Evolutionary conservation across 2,888 invertebrate species (phyloP), one percentile per base, ranked within the genome.

Genomic region (Lasioglossum calceatum): DNA sequence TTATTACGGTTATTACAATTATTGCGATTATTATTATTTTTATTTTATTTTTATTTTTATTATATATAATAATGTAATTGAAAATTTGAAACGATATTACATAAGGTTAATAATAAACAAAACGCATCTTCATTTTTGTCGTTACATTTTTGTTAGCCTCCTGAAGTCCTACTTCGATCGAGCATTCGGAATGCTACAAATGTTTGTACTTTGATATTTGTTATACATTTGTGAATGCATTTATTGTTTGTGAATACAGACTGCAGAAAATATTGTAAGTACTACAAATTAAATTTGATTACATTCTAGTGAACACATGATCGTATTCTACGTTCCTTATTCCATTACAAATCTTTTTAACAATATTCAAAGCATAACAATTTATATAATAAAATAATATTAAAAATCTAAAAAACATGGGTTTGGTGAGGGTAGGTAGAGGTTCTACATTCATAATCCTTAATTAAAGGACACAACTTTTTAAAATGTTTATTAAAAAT

Each of bases 21-120:
- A 81, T 81, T 81, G 50, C 86, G 83, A 88, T 92, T 86, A 92
- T 90, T 90, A 93, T 82, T 78, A 76, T 67, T 75, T 88, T 89
- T 90, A 86, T 75, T 88, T 89, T 91, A 87, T 86, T 93, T 87
- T 86, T 87, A 86, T 89, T 90, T 88, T 93, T 92, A 92, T 93
- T 93, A 94, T 94, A 94, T 94, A 94, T 94, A 94, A 95, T 95
- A 95, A 94, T 95, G 94, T 95, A 95, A 95, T 95, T 95, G 94
- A 95, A 93, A 94, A 95, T 95, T 95, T 94, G 93, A 95, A 95
- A 94, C 94, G 93, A 95, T 95, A 95, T 95, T 94, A 95, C 94
- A 94, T 95, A 95, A 95, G 95, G 93, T 95, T 95, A 95, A 94
- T 95, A 95, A 95, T 95, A 95, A 95, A 95, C 93, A 95, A 95